A percentile compares a stretch with the other conserved stretches of the same genome.
phyloP scores from a whole-genome alignment of 2,797 vertebrate genomes.

The Lepilemur septentrionalis region DNA sequence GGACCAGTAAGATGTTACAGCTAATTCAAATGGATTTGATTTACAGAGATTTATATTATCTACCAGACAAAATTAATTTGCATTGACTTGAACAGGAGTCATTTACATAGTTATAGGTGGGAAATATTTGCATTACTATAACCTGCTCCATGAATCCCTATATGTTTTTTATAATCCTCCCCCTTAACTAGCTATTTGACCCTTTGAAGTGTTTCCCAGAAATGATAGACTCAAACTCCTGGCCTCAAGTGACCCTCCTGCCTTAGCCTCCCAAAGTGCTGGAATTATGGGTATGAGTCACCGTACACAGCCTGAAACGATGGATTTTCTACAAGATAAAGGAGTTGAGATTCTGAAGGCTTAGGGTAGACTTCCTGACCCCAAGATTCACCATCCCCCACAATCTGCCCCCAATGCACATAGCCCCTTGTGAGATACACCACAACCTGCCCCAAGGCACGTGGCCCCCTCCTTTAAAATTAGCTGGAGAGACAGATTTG shows the following conservation, averaged over 20 bases:
- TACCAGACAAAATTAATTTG: slow-evolving; percentile 34
- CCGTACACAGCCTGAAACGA: background rate
- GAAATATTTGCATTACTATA: background rate
- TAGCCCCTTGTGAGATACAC: background rate
- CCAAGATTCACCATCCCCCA: background rate
- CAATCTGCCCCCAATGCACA: background rate
- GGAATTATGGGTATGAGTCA: background rate
- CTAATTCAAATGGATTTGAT: slow-evolving; percentile 12
- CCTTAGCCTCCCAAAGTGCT: background rate
- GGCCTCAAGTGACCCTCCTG: background rate
- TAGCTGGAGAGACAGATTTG: background rate
- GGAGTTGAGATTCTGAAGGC: background rate
- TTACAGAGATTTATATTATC: slow-evolving; percentile 24
- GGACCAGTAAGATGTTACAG: background rate
- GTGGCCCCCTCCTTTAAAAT: background rate
- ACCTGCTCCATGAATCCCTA: background rate
- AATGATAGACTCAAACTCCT: background rate
- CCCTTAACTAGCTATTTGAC: background rate
- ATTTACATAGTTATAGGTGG: background rate
- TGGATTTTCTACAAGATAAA: background rate
- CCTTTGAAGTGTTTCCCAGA: background rate
- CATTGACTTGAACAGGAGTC: background rate
- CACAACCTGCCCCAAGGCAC: background rate
- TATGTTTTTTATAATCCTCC: background rate
- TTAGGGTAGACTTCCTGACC: background rate